Percentiles rank a stretch among this genome's conserved stretches.
Evolutionary conservation across 1,140 invertebrate genomes (phyloP).

Genomic region (Nixonia krombeini): DNA sequence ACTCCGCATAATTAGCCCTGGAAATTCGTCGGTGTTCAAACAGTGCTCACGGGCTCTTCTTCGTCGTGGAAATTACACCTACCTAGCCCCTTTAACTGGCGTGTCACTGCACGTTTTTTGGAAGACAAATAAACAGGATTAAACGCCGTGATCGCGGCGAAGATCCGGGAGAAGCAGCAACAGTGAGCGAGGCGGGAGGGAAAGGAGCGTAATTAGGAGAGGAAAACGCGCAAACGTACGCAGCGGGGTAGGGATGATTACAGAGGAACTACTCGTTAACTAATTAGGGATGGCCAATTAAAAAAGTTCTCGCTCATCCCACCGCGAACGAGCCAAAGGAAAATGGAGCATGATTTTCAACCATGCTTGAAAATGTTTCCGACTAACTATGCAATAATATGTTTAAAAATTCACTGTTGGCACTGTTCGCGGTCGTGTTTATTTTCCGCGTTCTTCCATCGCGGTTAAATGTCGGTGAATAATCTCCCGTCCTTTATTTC

Average conservation of each 20-base stretch:
- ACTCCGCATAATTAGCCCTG: too few species aligned
- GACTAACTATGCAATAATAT: slow-evolving; percentile 41
- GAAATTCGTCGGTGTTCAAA: too few species aligned
- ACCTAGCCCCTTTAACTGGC: too few species aligned
- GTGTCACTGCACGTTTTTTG: too few species aligned
- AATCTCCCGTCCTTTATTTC: slow-evolving; percentile 14
- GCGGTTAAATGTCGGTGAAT: slow-evolving; percentile 6
- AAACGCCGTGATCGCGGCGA: too few species aligned
- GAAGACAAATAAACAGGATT: too few species aligned
- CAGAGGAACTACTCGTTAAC: slow-evolving; percentile 64
- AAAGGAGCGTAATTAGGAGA: too few species aligned
- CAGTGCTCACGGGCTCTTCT: too few species aligned
- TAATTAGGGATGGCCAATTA: slow-evolving; percentile 71
- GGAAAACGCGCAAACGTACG: slow-evolving; percentile 15
- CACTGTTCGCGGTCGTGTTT: slow-evolving; percentile 38
- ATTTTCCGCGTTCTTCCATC: background rate
- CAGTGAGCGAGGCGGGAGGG: too few species aligned
- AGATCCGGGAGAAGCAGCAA: too few species aligned
- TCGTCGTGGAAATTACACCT: too few species aligned
- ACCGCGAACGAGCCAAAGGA: slow-evolving; percentile 20
- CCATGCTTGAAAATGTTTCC: slow-evolving; percentile 41
- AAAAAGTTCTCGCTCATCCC: slow-evolving; percentile 66
- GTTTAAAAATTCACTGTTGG: slow-evolving; percentile 43
- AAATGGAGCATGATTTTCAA: slow-evolving; percentile 22
- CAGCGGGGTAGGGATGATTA: slow-evolving; percentile 56